These are phyloP conservation scores for Arctia plantaginis DNA, from an alignment of 2,888 invertebrate genomes.

Conservation along the genomic window DNA sequence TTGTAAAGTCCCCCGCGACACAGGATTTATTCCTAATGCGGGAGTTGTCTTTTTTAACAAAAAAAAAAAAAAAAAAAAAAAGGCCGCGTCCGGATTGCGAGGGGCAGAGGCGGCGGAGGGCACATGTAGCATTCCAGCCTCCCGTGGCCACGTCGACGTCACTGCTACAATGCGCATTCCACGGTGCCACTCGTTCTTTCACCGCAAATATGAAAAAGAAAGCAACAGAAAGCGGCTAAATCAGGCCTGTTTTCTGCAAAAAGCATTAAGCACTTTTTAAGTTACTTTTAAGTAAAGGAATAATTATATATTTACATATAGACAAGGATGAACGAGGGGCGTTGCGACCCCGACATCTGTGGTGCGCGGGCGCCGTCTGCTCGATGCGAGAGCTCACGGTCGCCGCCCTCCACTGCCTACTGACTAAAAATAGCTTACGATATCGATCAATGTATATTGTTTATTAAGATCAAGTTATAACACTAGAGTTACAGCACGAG, in stretches of 20 bases:
- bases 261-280: constrained; percentile 24
- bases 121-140: constrained; percentile 80
- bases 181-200: constrained; percentile 61
- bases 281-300: constrained; percentile 8
- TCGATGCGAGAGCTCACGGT: constrained; percentile 70
- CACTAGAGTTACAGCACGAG: constrained; percentile 43
- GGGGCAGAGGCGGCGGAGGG: constrained; percentile 78
- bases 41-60: too few relatives aligned
- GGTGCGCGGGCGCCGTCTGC: constrained; percentile 66
- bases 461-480: constrained; percentile 56
- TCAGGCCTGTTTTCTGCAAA: constrained; percentile 48
- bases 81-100: constrained; percentile 85
- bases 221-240: constrained; percentile 60
- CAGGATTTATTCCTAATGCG: too few relatives aligned
- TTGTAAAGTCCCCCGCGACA: too few relatives aligned
- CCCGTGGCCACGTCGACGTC: constrained; percentile 75
- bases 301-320: constrained; percentile 26
- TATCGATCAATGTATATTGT: constrained; percentile 64
- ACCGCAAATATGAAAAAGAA: constrained; percentile 60
- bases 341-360: constrained; percentile 72
- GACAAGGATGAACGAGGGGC: constrained; percentile 55
- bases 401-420: constrained; percentile 77
- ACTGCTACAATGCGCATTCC: constrained; percentile 72
- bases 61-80: too few relatives aligned
- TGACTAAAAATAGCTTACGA: constrained; percentile 76